A percentile compares a stretch with the other conserved stretches of the same genome.
These are phyloP conservation scores for Stratiomys singularior DNA, from an alignment of 2,888 invertebrate genomes.

Conservation along the genomic window DNA sequence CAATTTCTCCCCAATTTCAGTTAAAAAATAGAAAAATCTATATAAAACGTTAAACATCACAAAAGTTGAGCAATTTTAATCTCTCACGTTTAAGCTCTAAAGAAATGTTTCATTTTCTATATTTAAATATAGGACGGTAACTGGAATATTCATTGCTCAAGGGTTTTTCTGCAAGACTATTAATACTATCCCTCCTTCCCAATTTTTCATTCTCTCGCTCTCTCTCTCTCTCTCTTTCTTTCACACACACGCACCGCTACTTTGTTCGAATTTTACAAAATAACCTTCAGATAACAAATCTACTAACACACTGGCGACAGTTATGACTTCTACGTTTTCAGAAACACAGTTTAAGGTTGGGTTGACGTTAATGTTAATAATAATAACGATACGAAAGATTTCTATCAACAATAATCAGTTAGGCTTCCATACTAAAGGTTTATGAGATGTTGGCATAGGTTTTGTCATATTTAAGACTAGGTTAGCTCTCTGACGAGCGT, in stretches of 20 bases:
- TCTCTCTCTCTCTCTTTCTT: background rate
- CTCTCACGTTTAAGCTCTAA: conserved; percentile 39
- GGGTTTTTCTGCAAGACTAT: conserved; percentile 15
- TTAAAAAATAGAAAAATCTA: conserved; percentile 44
- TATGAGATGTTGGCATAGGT: conserved; percentile 30
- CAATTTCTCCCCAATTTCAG: background rate
- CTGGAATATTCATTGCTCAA: conserved; percentile 47
- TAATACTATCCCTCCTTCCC: background rate
- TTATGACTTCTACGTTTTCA: background rate
- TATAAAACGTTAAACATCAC: conserved; percentile 41
- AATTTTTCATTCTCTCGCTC: background rate
- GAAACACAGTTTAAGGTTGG: background rate
- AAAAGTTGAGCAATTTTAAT: conserved; percentile 43
- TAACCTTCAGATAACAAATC: background rate
- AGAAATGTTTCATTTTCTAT: conserved; percentile 35
- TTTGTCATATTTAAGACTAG: conserved; percentile 30
- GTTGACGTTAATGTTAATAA: no score
- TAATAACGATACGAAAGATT: background rate
- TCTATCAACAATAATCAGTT: background rate
- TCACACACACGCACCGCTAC: no score
- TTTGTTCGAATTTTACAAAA: conserved; percentile 6
- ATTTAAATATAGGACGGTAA: conserved; percentile 47
- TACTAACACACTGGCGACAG: conserved; percentile 6
- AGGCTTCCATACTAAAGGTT: conserved; percentile 18
- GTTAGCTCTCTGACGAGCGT: conserved; percentile 1